These are phyloP conservation scores for Drosophila azteca DNA, from an alignment of 1,140 invertebrate species.

Conservation along the genomic window DNA sequence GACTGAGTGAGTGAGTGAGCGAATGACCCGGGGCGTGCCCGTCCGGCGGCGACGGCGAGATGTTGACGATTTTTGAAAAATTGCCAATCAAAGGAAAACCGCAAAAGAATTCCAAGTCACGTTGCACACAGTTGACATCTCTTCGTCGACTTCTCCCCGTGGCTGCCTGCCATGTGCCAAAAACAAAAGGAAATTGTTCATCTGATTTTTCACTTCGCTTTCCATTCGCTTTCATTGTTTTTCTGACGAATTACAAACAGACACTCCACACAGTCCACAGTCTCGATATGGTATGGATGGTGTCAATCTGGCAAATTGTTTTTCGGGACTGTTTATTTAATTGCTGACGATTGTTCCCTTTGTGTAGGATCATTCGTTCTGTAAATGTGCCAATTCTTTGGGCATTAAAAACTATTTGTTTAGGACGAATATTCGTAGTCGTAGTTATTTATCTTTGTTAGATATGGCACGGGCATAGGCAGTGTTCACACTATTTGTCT, in stretches of 20 bases:
- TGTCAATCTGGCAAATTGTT: constrained; percentile 64
- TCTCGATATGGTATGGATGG: neutral
- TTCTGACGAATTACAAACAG: constrained; percentile 67
- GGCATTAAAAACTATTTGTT: constrained; percentile 27
- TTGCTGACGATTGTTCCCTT: constrained; percentile 42
- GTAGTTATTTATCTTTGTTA: constrained; percentile 35
- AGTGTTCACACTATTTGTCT: neutral
- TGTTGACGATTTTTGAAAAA: constrained; percentile 79
- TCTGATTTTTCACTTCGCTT: constrained; percentile 32
- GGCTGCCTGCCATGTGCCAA: constrained; percentile 38
- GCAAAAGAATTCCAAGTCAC: constrained; percentile 71
- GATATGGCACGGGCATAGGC: neutral
- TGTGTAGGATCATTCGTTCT: constrained; percentile 16
- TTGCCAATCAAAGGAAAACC: constrained; percentile 76
- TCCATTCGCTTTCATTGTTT: constrained; percentile 7
- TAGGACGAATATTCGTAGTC: constrained; percentile 8
- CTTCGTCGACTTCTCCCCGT: constrained; percentile 21
- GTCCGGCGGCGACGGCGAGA: constrained; percentile 28
- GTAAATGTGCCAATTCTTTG: constrained; percentile 35
- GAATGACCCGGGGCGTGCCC: constrained; percentile 38
- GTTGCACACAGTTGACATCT: constrained; percentile 65
- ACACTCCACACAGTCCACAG: constrained; percentile 57
- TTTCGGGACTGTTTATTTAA: constrained; percentile 63
- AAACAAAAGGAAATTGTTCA: constrained; percentile 65
- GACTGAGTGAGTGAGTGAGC: constrained; percentile 1